Conservation (phyloP, 1,140 invertebrate species). For the Stratiolaelaps scimitus region DNA sequence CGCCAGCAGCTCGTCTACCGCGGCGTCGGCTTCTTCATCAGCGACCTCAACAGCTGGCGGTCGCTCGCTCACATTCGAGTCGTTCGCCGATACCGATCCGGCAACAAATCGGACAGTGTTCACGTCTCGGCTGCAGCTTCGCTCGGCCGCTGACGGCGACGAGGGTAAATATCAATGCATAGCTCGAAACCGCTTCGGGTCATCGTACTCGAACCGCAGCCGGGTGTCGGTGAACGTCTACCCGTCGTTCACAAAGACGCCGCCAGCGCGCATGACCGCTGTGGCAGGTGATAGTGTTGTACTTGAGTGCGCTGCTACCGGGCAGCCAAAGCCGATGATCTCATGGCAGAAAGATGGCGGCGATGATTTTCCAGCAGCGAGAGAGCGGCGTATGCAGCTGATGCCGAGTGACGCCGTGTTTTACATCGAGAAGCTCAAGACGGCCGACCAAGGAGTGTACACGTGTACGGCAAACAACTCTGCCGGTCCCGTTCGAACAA, state of each 20-base stretch:
- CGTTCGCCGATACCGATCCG: conserved; percentile 36
- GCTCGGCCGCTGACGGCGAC: conserved; percentile 57
- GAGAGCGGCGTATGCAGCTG: conserved; percentile 79
- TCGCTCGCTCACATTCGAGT: conserved; percentile 34
- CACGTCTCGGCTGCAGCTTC: conserved; percentile 56
- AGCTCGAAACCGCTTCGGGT: conserved; percentile 73
- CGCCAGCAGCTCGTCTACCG: too few relatives aligned
- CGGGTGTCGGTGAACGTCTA: conserved; percentile 70
- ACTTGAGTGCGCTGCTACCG: conserved; percentile 76
- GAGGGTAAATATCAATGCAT: conserved; percentile 84
- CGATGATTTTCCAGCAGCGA: conserved; percentile 83
- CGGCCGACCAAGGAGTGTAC: conserved; percentile 75
- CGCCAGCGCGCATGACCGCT: conserved; percentile 56
- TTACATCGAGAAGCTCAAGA: conserved; percentile 77
- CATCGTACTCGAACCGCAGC: conserved; percentile 71
- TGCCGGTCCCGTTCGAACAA: conserved; percentile 69
- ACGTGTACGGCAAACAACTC: conserved; percentile 82
- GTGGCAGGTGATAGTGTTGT: conserved; percentile 71
- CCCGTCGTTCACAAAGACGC: conserved; percentile 71
- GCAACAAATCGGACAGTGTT: conserved; percentile 38
- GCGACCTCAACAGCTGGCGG: too few relatives aligned
- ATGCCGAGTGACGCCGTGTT: conserved; percentile 80
- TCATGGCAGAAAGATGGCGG: conserved; percentile 88
- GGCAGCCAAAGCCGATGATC: conserved; percentile 73
- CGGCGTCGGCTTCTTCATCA: too few relatives aligned